These are phyloP conservation scores for Lasiurus borealis DNA, from an alignment of 2,113 vertebrate species.

Conservation along the genomic window DNA sequence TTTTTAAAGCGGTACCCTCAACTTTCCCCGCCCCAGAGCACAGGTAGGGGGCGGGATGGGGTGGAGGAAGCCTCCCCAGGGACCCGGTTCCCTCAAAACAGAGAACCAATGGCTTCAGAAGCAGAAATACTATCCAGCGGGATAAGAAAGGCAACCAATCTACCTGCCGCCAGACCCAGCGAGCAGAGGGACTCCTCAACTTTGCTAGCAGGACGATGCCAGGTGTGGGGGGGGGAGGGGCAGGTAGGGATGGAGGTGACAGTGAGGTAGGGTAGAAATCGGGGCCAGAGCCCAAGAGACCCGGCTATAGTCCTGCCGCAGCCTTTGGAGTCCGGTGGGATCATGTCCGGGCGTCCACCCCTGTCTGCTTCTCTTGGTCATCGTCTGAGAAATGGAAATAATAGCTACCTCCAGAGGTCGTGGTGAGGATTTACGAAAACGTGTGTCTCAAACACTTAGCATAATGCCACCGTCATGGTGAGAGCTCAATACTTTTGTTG, in stretches of 20 bases:
- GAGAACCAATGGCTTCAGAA: background rate
- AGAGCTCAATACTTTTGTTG: background rate
- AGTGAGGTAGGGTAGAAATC: background rate
- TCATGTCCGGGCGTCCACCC: background rate
- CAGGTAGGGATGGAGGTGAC: background rate
- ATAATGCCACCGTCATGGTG: background rate
- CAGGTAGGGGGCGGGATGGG: background rate
- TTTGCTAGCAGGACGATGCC: background rate
- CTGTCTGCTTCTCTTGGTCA: background rate
- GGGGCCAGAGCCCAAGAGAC: background rate
- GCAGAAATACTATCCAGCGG: background rate
- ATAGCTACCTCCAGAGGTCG: background rate
- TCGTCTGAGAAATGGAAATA: conserved; percentile 33
- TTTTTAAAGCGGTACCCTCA: conserved; percentile 85
- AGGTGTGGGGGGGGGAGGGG: background rate
- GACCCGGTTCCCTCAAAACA: background rate
- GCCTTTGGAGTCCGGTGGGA: background rate
- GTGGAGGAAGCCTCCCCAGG: background rate
- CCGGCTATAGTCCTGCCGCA: background rate
- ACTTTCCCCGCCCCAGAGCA: conserved; percentile 13
- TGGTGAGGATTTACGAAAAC: background rate
- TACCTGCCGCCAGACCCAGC: background rate
- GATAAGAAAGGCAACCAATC: background rate
- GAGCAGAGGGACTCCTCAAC: conserved; percentile 3
- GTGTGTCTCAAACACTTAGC: background rate